These are phyloP conservation scores for Channa maculata DNA, from an alignment of 2,113 vertebrate species.

Conservation along the genomic window DNA sequence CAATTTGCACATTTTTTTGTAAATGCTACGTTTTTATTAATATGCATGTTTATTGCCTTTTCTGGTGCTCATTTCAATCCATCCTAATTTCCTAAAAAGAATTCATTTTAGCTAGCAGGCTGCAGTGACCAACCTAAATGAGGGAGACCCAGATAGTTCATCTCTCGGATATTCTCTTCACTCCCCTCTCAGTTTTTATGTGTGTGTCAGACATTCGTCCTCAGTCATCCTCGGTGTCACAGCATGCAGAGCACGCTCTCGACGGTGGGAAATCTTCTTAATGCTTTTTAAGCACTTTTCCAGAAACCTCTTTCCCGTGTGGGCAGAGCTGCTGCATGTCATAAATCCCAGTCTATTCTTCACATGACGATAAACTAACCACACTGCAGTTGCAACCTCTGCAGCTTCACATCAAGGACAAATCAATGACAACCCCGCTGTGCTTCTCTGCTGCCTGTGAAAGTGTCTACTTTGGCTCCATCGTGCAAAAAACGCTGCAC, in stretches of 20 bases:
- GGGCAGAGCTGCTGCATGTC: conserved; percentile 1
- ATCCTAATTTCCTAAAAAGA: neutral
- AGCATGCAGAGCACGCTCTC: no score
- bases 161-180: neutral
- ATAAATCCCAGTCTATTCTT: conserved; percentile 8
- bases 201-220: no score
- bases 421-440: conserved; percentile 57
- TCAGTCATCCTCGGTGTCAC: no score
- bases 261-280: conserved; percentile 14
- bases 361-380: neutral
- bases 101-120: neutral
- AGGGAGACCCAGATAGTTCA: neutral
- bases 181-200: conserved; percentile 11
- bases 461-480: conserved; percentile 25
- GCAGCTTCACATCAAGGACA: conserved; percentile 60
- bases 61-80: conserved; percentile 2
- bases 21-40: neutral
- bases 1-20: neutral
- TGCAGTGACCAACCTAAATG: neutral
- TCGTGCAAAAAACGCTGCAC: neutral
- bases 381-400: conserved; percentile 30
- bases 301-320: neutral
- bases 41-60: neutral
- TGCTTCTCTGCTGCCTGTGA: conserved; percentile 10
- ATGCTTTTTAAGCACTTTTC: conserved; percentile 1